Conservation (phyloP, 2,888 invertebrate genomes). For the Philereme vetulata region DNA sequence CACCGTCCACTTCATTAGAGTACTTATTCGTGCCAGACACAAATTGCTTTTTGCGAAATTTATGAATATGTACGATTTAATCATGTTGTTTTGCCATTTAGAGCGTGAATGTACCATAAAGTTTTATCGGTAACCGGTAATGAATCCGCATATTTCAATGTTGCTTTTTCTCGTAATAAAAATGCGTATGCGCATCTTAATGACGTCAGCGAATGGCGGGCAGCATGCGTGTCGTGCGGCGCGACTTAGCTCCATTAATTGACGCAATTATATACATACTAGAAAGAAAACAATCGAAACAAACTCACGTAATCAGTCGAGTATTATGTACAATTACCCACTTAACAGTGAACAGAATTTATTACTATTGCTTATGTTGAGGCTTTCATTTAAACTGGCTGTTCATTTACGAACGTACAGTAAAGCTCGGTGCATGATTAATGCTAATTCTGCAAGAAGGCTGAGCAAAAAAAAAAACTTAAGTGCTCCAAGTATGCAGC, state of each 20-base stretch:
- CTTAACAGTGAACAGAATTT: constrained; percentile 57
- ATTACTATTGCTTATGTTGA: constrained; percentile 47
- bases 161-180: constrained; percentile 60
- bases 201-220: constrained; percentile 60
- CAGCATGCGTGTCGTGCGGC: constrained; percentile 61
- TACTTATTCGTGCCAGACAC: constrained; percentile 44
- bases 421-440: constrained; percentile 26
- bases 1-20: constrained; percentile 39
- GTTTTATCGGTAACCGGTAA: constrained; percentile 60
- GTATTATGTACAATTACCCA: constrained; percentile 69
- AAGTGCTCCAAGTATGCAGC: constrained; percentile 3
- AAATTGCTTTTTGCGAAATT: constrained; percentile 32
- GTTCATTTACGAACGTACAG: constrained; percentile 31
- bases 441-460: constrained; percentile 9
- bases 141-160: constrained; percentile 56
- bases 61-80: constrained; percentile 27
- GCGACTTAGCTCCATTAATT: constrained; percentile 74
- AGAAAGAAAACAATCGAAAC: constrained; percentile 78
- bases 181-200: constrained; percentile 71
- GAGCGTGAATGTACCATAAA: constrained; percentile 55
- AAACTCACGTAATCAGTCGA: constrained; percentile 62
- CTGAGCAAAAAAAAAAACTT: constrained; percentile 13
- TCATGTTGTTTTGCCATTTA: constrained; percentile 51
- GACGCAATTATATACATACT: constrained; percentile 69
- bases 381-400: constrained; percentile 55